Percentiles rank a stretch among this genome's conserved stretches.
Conservation (phyloP, 2,797 vertebrate genomes). For the Momotus momota region DNA sequence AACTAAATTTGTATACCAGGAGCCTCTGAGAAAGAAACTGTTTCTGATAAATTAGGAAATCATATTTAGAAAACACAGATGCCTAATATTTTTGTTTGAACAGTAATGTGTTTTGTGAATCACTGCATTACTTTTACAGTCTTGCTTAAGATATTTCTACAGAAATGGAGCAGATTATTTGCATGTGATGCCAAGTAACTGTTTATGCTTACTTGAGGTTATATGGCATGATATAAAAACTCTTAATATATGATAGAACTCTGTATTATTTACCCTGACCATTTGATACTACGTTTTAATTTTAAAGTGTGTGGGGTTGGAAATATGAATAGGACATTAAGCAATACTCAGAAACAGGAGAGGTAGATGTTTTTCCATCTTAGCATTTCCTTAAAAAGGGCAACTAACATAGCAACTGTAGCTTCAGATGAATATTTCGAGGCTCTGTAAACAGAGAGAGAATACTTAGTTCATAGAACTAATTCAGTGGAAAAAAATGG, state of each 20-base stretch:
- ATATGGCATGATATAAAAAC: not conserved
- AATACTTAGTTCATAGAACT: not conserved
- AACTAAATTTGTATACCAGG: not conserved
- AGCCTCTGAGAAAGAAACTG: not conserved
- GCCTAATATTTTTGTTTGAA: constrained; percentile 35
- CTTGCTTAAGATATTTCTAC: not conserved
- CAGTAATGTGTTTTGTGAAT: constrained; percentile 28
- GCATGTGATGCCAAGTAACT: not conserved
- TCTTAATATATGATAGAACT: not conserved
- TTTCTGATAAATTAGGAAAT: constrained; percentile 7
- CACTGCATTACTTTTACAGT: not conserved
- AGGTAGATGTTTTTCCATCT: not conserved
- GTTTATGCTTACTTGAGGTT: not conserved
- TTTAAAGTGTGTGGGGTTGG: not conserved
- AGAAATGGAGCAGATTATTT: constrained; percentile 30
- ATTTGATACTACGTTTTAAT: not conserved
- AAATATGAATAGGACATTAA: not conserved
- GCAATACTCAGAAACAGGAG: not conserved
- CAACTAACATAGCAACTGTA: not conserved
- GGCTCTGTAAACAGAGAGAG: not conserved
- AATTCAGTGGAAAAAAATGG: not conserved
- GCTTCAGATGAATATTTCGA: not conserved
- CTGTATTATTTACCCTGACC: not conserved
- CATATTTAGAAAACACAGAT: constrained; percentile 36
- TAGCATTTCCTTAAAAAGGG: not conserved